Conservation (phyloP, 2,888 invertebrate genomes). For the Torymus auratus region DNA sequence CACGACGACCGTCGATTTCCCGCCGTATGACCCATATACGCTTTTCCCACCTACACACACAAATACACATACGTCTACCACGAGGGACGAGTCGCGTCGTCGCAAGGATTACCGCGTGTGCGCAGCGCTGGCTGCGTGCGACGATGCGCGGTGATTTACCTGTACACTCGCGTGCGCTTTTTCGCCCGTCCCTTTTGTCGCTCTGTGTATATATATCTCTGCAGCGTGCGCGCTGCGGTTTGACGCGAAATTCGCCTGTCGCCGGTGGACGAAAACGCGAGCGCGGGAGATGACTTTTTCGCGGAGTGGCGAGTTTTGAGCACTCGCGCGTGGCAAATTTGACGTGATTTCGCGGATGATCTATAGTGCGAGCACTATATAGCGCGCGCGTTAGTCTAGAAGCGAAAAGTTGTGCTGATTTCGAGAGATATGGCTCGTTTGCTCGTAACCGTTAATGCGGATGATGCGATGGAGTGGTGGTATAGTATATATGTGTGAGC, state of each 20-base stretch:
- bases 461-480: too few species aligned
- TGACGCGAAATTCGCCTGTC: constrained; percentile 8
- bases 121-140: not conserved
- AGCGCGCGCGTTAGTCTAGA: too few species aligned
- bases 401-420: too few species aligned
- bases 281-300: constrained; percentile 13
- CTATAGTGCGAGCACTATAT: constrained; percentile 4
- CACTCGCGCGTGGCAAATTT: not conserved
- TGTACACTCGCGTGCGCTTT: constrained; percentile 49
- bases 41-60: too few species aligned
- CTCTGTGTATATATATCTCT: constrained; percentile 1
- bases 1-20: too few species aligned
- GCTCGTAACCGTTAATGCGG: too few species aligned
- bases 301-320: not conserved
- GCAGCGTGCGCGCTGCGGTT: constrained; percentile 8
- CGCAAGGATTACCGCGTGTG: constrained; percentile 36
- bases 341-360: constrained; percentile 33
- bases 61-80: too few species aligned
- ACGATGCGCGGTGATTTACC: constrained; percentile 37
- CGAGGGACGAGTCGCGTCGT: constrained; percentile 2
- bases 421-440: too few species aligned
- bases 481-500: too few species aligned
- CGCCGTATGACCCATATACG: too few species aligned
- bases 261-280: constrained; percentile 6
- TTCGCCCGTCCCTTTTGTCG: constrained; percentile 25